Evolutionary conservation across 2,888 invertebrate species (phyloP), one percentile per base, ranked within the genome.

Genomic region (Archips crataeganus): DNA sequence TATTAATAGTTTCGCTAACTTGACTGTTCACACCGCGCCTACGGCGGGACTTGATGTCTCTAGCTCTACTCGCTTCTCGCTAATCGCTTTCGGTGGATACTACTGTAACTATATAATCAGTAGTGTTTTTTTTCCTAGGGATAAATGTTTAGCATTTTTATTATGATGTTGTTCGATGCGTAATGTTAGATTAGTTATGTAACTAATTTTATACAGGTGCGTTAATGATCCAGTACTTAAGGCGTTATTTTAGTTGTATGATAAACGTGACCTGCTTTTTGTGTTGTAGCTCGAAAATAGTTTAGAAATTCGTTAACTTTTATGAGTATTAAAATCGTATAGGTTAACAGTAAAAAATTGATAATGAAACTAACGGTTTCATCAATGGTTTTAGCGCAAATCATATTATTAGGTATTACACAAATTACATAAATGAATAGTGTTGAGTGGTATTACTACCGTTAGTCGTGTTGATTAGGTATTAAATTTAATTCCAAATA

Each of bases 121-220:
- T 77, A 75, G 74, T 72, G 60, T 77, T 75, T 32, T 69, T 73
- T 72, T 76, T 76, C 59, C 65, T 51, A 65, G 71, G 71, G 71
- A 74, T 68, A 69, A 82, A 81, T 83, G 82, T 84, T 83, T 84
- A 83, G 82, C 81, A 76, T 82, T 78, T 79, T 80, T 83, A 83
- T 81, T 79, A 78, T 80, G 75, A 78, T 63, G 63, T 59, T 42
- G 63, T 59, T 42, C 49, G 65, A 61, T 59, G 59, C 71, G 71
- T 54, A 57, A 67, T 63, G 47, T 8, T 62, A 23, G 62, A 36
- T 3, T 62, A 45, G 62, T 63, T 63, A 63, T 63, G 32, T 23
- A 63, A 63, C 63, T 67, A 67, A 67, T 57, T 67, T 57, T 2
- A 49, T 71, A 39, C 71, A 60, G 49, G 49, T 71, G 61, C 42